Evolutionary conservation across 2,797 vertebrate species (phyloP), one percentile per base, ranked within the genome.

Genomic region (Caiman crocodilus): DNA sequence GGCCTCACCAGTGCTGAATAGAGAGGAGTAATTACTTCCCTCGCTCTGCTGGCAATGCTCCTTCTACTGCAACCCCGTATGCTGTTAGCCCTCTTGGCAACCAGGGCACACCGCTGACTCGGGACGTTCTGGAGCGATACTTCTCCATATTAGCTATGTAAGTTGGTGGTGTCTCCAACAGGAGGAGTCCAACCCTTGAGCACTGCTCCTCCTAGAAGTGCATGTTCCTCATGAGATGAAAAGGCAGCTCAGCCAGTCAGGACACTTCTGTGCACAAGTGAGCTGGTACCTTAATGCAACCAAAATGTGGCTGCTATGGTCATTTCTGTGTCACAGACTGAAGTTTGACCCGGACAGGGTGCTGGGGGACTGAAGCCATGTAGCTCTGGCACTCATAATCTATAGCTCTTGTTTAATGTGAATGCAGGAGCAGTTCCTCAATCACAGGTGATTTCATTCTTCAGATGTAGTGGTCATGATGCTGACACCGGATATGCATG

Each of bases 251-350:
- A 69, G 55, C 9, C 50, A 30, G 55, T 14, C 1, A 35, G 30
- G 0, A n/a, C 60, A n/a, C 23, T 69, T 28, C 63, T 92, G 35
- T 6, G 7, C 0, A 0, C 7, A 6, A 28, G 2, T n/a, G 2
- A 9, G 1, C 14, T 59, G 63, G 32, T 23, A 26, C 30, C 75
- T 30, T 2, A 12, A 16, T 28, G 61, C 42, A 23, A 57, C 69
- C 7, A 9, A 28, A 76, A 63, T 60, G 32, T 11, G 18, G 20
- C 5, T 85, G 67, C 59, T 50, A 6, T 71, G n/a, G 65, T 32
- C 71, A 1, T 14, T 14, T 23, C 42, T 17, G 3, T 42, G 4
- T 30, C 80, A 75, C 65, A 13, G 59, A 26, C 50, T 35, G 61
- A 4, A 0, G 14, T n/a, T 79, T 56, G 15, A 55, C 58, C 79